These are phyloP conservation scores for Drosophila tripunctata DNA, from an alignment of 2,888 invertebrate species.

Conservation along the genomic window DNA sequence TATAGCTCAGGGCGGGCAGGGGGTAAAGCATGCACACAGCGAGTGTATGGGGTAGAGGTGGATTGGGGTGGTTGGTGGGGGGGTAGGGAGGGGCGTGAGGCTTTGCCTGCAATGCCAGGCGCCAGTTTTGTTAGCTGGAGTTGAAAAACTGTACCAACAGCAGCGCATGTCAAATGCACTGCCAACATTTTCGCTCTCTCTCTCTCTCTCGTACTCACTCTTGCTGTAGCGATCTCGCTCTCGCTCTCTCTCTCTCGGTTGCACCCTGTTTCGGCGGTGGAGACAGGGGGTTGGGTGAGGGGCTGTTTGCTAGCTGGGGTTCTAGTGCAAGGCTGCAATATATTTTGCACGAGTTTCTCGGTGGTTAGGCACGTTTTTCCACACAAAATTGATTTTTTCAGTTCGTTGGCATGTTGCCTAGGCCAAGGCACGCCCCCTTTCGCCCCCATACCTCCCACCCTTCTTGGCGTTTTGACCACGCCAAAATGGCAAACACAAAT, in stretches of 20 bases:
- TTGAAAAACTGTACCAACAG: conserved; percentile 74
- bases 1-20: no score
- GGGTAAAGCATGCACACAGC: background rate
- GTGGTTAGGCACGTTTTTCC: conserved; percentile 74
- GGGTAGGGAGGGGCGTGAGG: background rate
- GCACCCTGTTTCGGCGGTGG: conserved; percentile 10
- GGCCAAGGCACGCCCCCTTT: conserved; percentile 2
- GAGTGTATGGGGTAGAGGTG: no score
- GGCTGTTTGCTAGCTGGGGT: conserved; percentile 28
- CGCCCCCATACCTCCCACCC: conserved; percentile 6
- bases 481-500: conserved; percentile 5
- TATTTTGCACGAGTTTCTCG: conserved; percentile 75
- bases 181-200: conserved; percentile 17
- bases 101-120: conserved; percentile 28
- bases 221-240: no score
- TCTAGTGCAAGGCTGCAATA: conserved; percentile 81
- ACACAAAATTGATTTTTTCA: conserved; percentile 72
- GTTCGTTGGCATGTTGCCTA: conserved; percentile 79
- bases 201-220: no score
- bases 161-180: conserved; percentile 74
- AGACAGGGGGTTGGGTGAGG: no score
- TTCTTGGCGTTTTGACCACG: conserved; percentile 34
- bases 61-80: no score
- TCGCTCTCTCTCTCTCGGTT: conserved; percentile 6
- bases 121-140: conserved; percentile 58